phyloP scores from a whole-genome alignment of 2,888 invertebrate species.

The Lithodes maja region DNA sequence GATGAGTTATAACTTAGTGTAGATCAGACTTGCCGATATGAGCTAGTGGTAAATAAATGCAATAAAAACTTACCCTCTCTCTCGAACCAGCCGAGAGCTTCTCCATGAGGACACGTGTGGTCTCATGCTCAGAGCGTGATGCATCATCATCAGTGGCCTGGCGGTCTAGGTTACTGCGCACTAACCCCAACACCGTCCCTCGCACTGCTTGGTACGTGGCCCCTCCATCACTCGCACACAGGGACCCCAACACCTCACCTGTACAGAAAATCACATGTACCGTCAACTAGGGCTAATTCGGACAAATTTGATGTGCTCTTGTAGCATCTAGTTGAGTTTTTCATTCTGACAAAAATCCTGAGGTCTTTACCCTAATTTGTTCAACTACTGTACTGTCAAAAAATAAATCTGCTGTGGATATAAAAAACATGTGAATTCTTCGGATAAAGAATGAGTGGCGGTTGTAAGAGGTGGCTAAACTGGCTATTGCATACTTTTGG shows the following conservation, averaged over 20 bases:
- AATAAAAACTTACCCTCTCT: slow-evolving; percentile 48
- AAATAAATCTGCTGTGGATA: background rate
- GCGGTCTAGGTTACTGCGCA: slow-evolving; percentile 62
- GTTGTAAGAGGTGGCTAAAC: too few relatives aligned
- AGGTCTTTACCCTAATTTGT: too few relatives aligned
- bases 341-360: too few relatives aligned
- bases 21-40: too few relatives aligned
- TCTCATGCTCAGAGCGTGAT: slow-evolving; percentile 49
- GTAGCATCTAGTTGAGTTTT: too few relatives aligned
- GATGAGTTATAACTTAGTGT: too few relatives aligned
- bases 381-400: background rate
- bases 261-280: background rate
- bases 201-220: slow-evolving; percentile 48
- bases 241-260: slow-evolving; percentile 64
- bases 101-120: slow-evolving; percentile 44
- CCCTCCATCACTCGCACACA: slow-evolving; percentile 63
- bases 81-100: slow-evolving; percentile 52
- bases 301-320: too few relatives aligned
- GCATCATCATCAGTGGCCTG: slow-evolving; percentile 60
- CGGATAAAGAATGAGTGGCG: too few relatives aligned
- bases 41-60: background rate
- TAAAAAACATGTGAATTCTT: too few relatives aligned
- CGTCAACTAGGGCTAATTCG: too few relatives aligned
- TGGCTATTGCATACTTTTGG: too few relatives aligned
- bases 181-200: slow-evolving; percentile 41